Base-by-base conservation (phyloP, 2,113 vertebrate genomes). In the Barnardius zonarius region DNA sequence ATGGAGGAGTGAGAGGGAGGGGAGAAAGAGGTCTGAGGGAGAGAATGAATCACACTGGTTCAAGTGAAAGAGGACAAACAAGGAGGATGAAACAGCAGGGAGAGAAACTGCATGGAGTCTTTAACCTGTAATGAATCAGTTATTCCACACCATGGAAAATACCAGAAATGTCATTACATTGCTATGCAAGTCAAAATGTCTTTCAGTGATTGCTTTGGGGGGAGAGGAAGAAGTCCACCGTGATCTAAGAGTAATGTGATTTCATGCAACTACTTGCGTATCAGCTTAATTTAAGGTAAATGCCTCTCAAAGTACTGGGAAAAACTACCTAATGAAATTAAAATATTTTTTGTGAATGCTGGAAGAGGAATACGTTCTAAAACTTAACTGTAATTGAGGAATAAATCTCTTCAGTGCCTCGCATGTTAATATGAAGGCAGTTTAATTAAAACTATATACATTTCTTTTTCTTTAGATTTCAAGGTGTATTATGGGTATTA, bases 1-100 rank as follows among this genome's bases (percentile, higher is more conserved):
- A 3, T 19, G 35, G 59, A n/a, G 8, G 37, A 67, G 30, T 33
- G 39, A 85, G 67, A 0, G 0, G 30, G 20, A 83, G 23, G 22
- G 48, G 35, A 64, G n/a, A 43, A 31, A 33, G 68, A 74, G 31
- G 52, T 61, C 49, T 27, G 25, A 54, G 31, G 22, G 52, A 57
- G 19, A 44, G 19, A 74, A 67, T 44, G 61, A 70, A 41, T 74
- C 31, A 33, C 11, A 35, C 13, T 25, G 44, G n/a, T 24, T 95
- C 22, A 57, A 57, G 22, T 1, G 2, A 80, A 86, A 54, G 25
- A 37, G 44, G 41, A 69, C 72, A 37, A 55, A 59, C 76, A 68
- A 75, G 17, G 41, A 75, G 20, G 17, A 61, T 83, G 44, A 86
- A 92, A 49, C 41, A 68, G 52, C 12, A 66, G 41, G n/a, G 37